These are phyloP conservation scores for Plestiodon gilberti DNA, from an alignment of 2,113 vertebrate species.

Conservation along the genomic window DNA sequence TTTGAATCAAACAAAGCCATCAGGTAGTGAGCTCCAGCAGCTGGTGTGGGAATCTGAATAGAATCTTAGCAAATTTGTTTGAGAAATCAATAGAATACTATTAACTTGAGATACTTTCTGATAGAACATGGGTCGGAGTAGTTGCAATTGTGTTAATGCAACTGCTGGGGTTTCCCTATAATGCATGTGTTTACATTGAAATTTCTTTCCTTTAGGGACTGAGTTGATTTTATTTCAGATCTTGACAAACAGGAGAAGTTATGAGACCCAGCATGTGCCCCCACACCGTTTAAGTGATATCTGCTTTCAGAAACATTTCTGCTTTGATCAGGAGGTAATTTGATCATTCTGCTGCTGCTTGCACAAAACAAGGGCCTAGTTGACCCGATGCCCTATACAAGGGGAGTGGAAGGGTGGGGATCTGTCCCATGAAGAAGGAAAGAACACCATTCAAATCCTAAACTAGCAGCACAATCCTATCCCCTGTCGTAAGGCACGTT, in stretches of 20 bases:
- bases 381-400: background rate
- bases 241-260: background rate
- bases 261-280: background rate
- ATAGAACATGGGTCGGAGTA: background rate
- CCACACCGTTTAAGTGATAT: background rate
- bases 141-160: background rate
- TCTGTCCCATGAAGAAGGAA: background rate
- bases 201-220: background rate
- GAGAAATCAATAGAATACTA: slow-evolving; percentile 23
- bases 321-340: background rate
- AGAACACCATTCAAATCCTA: background rate
- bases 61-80: slow-evolving; percentile 8
- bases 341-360: background rate
- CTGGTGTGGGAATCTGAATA: background rate
- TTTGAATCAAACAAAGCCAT: slow-evolving; percentile 23
- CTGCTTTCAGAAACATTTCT: background rate
- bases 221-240: background rate
- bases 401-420: background rate
- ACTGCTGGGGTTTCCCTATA: background rate
- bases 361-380: background rate
- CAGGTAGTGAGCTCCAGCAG: background rate
- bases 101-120: slow-evolving; percentile 13
- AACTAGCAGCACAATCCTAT: background rate
- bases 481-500: too few relatives aligned
- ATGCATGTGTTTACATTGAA: background rate